These are phyloP conservation scores for Axis porcinus DNA, from an alignment of 2,113 vertebrate genomes.

Conservation along the genomic window DNA sequence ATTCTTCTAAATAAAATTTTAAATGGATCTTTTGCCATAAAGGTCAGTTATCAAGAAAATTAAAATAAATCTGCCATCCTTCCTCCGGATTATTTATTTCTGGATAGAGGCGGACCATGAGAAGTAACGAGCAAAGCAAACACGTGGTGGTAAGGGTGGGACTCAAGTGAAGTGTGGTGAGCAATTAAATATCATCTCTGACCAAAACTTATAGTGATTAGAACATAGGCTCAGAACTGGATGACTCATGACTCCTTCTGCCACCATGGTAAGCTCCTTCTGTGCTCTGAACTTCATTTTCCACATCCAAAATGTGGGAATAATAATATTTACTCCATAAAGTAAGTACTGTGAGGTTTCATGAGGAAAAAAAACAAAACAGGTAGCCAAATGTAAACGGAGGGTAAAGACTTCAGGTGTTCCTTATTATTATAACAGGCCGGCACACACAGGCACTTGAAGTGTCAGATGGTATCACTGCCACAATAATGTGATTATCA, in stretches of 20 bases:
- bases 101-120: not conserved
- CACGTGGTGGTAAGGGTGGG: fast-evolving
- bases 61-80: not conserved
- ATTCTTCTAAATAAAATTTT: not conserved
- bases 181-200: not conserved
- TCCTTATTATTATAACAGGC: not conserved
- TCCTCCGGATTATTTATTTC: not conserved
- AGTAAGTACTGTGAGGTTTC: not conserved
- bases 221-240: too few relatives aligned
- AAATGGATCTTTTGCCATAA: not conserved
- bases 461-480: too few relatives aligned
- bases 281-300: not conserved
- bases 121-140: not conserved
- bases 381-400: not conserved
- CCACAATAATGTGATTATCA: too few relatives aligned
- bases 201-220: too few relatives aligned
- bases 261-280: fast-evolving
- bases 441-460: not conserved
- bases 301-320: not conserved
- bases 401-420: not conserved
- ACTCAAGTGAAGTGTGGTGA: not conserved
- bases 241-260: too few relatives aligned
- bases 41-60: not conserved
- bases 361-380: not conserved
- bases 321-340: not conserved